Evolutionary conservation across 1,140 invertebrate genomes (phyloP), one percentile per base, ranked within the genome.

Genomic region (Sycobia sp.): DNA sequence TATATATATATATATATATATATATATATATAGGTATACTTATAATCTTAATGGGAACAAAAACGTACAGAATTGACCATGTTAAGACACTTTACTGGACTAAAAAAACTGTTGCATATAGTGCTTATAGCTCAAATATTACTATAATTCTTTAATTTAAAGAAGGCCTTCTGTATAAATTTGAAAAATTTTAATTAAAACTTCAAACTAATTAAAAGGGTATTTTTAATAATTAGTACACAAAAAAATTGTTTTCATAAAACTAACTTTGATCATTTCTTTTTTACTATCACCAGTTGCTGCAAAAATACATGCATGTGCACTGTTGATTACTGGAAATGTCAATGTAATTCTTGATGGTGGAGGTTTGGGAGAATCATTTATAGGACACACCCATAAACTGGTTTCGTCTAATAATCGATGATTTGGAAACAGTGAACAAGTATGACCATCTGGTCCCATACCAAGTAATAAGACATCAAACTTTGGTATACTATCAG

Each of bases 401-500:
- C 73, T 77, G 0, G 72, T 83, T 71, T 91, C 91, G 2, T 89
- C 73, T 0, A 95, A 77, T 5, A 92, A 74, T 7, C 81, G 77
- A 82, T 98, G 95, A 34, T 85, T 87, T 0, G 98, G 98, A 81
- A 99, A 99, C 10, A 99, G 79, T 0, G 96, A 99, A 72, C 96
- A 98, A 0, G 96, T 99, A 77, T 99, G 98, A 1, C 98, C 98
- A 84, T 99, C 98, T 14, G 96, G 96, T 0, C 98, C 98, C 86
- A 99, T 90, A 18, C 98, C 97, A 13, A 99, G 79, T 8, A 99
- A 79, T 2, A 99, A 78, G 16, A 97, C 72, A 79, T 99, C 94
- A 81, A 98, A 97, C 57, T 79, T 80, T 41, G 89, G 94, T 18
- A 87, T 69, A 67, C 74, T 77, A 34, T 84, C 77, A 14, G 83